Evolutionary conservation across 2,797 vertebrate species (phyloP), one percentile per base, ranked within the genome.

Genomic region (Betta splendens): DNA sequence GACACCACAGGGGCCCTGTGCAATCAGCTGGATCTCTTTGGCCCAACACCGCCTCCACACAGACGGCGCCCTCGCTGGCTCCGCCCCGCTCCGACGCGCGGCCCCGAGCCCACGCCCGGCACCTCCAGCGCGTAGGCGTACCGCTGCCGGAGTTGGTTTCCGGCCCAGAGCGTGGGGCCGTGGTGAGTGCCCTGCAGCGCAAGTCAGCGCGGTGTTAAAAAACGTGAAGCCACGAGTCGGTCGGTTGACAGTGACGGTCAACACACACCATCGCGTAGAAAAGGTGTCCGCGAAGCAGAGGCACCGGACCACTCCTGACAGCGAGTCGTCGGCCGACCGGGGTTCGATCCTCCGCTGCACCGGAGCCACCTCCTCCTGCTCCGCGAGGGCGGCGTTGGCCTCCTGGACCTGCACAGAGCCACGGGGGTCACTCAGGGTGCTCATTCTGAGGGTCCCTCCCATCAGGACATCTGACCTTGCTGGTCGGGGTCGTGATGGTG

Each of bases 11-110:
- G 97, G 0, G 97, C 97, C 11, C 97, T 87, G 85, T 99, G 97
- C 97, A 98, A n/a, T 99, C 60, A 99, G 91, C 89, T 98, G 97
- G 73, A 99, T 98, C 91, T 98, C 97, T 84, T 99, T 98, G 42
- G n/a, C 97, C 97, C 85, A 98, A 65, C 53, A 98, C 90, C 0
- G 97, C 97, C 75, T 98, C 96, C 53, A 94, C 94, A 1, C 85
- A 77, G 5, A 18, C 39, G 0, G 64, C 70, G 55, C 68, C 45
- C 38, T 87, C 87, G 1, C 82, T 76, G 0, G 75, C 78, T 1
- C 79, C 80, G 0, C 69, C 79, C 0, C 88, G 0, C 83, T 93
- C 77, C 72, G 92, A 80, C 89, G 83, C 0, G 70, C 93, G 75
- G 72, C 93, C n/a, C 87, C 69, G 92, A 87, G 91, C 94, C 83